A percentile compares a stretch with the other conserved stretches of the same genome.
Conservation (phyloP, 2,797 vertebrate species). For the Delichon dasypus region DNA sequence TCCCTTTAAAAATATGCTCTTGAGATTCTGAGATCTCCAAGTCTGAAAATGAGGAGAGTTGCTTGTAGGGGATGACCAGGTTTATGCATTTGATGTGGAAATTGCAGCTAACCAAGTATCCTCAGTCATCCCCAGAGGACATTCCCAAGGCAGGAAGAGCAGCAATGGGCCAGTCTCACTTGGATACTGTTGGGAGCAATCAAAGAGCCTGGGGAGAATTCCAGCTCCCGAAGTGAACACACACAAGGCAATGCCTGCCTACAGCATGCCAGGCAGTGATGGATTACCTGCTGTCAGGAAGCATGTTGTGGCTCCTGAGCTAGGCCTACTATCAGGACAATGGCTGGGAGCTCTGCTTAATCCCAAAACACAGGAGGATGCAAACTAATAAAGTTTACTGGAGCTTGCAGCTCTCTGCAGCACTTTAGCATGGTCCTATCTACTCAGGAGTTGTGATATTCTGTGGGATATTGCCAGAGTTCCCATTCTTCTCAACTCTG, state of each 20-base stretch:
- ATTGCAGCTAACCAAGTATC: neutral
- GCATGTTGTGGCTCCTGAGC: fast-evolving
- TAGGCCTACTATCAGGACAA: neutral
- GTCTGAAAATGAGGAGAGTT: neutral
- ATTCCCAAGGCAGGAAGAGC: neutral
- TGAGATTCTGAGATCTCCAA: neutral
- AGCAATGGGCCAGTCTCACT: neutral
- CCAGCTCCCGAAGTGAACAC: neutral
- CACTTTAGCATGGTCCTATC: neutral
- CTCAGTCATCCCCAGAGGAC: neutral
- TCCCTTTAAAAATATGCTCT: neutral
- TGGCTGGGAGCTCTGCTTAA: neutral
- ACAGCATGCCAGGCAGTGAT: fast-evolving
- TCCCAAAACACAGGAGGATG: neutral
- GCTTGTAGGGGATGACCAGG: neutral
- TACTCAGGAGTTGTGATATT: neutral
- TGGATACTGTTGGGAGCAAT: neutral
- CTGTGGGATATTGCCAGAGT: neutral
- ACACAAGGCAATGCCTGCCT: fast-evolving
- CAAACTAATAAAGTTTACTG: neutral
- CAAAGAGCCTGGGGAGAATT: neutral
- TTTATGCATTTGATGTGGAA: neutral
- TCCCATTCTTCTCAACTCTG: neutral
- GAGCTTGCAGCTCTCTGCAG: neutral
- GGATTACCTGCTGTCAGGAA: neutral